A percentile compares a stretch with the other conserved stretches of the same genome.
Conservation (phyloP, 1,140 invertebrate genomes). For the Drosophila pachea region DNA sequence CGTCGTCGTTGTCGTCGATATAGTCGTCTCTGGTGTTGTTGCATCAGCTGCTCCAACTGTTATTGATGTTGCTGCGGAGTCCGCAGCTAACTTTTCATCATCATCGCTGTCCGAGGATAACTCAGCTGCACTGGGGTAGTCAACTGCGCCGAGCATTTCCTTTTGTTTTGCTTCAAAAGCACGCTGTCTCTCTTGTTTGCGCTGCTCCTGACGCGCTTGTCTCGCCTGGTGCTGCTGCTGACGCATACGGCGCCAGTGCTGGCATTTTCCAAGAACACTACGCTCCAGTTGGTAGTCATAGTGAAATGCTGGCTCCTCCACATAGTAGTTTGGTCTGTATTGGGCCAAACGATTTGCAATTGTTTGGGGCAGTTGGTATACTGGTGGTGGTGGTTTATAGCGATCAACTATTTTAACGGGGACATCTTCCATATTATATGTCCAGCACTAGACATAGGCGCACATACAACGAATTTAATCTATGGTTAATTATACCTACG, state of each 20-base stretch:
- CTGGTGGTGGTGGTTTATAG: constrained; percentile 85
- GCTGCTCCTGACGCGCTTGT: constrained; percentile 81
- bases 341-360: constrained; percentile 84
- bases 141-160: constrained; percentile 81
- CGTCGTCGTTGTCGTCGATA: background rate
- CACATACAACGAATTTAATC: constrained; percentile 63
- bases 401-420: constrained; percentile 92
- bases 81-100: constrained; percentile 25
- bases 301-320: constrained; percentile 79
- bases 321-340: constrained; percentile 81
- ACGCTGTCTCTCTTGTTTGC: constrained; percentile 80
- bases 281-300: constrained; percentile 88
- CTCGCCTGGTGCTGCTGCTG: constrained; percentile 82
- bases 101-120: constrained; percentile 65
- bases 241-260: constrained; percentile 84
- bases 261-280: constrained; percentile 84
- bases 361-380: constrained; percentile 60
- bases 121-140: constrained; percentile 80
- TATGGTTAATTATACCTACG: constrained; percentile 24
- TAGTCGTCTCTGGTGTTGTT: constrained; percentile 7
- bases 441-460: constrained; percentile 41
- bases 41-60: background rate
- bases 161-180: constrained; percentile 81
- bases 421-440: constrained; percentile 85
- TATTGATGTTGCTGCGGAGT: constrained; percentile 9